Conservation (phyloP, 2,888 invertebrate species). For the Ametastegia equiseti region DNA sequence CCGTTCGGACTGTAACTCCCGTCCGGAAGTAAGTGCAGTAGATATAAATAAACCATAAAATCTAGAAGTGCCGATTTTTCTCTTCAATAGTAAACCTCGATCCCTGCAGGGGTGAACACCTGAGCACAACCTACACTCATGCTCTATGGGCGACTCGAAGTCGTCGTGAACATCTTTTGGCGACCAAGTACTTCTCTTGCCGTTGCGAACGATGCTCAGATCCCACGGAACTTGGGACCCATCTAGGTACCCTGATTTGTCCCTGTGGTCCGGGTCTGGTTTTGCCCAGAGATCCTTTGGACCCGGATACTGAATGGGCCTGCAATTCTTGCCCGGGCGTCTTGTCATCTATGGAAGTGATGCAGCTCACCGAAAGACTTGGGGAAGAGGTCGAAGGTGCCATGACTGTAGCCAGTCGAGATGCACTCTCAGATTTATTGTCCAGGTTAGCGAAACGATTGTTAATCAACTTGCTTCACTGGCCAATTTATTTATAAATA, state of each 20-base stretch:
- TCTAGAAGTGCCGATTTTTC: no score
- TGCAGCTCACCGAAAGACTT: conserved; percentile 84
- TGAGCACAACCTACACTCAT: conserved; percentile 92
- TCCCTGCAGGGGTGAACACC: conserved; percentile 81
- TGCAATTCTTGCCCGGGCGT: conserved; percentile 85
- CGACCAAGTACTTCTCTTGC: conserved; percentile 89
- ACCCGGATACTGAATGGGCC: conserved; percentile 86
- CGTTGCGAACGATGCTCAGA: conserved; percentile 86
- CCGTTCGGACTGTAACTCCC: conserved; percentile 82
- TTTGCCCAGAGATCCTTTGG: conserved; percentile 84
- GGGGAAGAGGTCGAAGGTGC: conserved; percentile 87
- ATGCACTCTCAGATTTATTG: conserved; percentile 83
- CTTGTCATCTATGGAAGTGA: conserved; percentile 82
- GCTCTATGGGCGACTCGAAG: conserved; percentile 92
- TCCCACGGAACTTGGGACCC: conserved; percentile 88
- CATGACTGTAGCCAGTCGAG: conserved; percentile 81
- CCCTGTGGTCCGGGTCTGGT: conserved; percentile 83
- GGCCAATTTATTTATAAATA: neutral
- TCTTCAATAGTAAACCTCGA: no score
- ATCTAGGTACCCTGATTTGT: conserved; percentile 85
- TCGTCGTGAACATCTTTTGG: conserved; percentile 86
- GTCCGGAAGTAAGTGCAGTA: conserved; percentile 78
- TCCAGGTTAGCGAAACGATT: conserved; percentile 76
- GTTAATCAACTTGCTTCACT: no score
- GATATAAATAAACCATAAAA: neutral